Evolutionary conservation across 2,888 invertebrate genomes (phyloP), one percentile per base, ranked within the genome.

Genomic region (Geotrupes spiniger): DNA sequence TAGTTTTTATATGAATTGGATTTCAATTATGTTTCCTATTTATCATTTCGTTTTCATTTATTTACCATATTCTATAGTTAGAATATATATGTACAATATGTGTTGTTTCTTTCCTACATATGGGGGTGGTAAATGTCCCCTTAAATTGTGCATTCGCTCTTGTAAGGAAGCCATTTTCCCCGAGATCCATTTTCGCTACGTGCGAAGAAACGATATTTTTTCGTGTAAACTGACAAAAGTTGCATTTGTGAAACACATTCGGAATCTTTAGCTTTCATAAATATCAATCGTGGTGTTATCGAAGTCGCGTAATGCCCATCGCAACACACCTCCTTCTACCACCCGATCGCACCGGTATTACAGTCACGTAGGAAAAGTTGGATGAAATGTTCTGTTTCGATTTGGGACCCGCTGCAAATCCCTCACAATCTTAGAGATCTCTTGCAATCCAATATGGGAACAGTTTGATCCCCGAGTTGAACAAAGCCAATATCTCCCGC

Each of bases 361-460:
- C 59, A 66, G 70, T 70, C 71, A 72, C 71, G 71, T 72, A 70
- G 64, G 66, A 69, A 70, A 72, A 71, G 66, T 71, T 68, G 66
- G 67, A 69, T 68, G 70, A 68, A 70, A 70, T 69, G 69, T 67
- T 70, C 69, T 68, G 71, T 69, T 71, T 72, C 71, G 71, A 71
- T 72, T 70, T 70, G 72, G 71, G 71, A 69, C 69, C 63, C 60
- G 63, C 59, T 64, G 69, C 70, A 72, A 73, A 73, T 72, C 72
- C 72, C 70, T 69, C 69, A 69, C 72, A 72, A 72, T 72, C 72
- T 71, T 69, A 60, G 64, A 69, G 70, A 71, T 71, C 71, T 70
- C 67, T 66, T 65, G 66, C 67, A 65, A 71, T 70, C 70, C 71
- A 70, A 72, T 71, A 70, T 71, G 70, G 67, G 68, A 66, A 67